Percentiles rank a stretch among this genome's conserved stretches.
phyloP scores from a whole-genome alignment of 2,888 invertebrate species.

The Cylindroiulus punctatus region DNA sequence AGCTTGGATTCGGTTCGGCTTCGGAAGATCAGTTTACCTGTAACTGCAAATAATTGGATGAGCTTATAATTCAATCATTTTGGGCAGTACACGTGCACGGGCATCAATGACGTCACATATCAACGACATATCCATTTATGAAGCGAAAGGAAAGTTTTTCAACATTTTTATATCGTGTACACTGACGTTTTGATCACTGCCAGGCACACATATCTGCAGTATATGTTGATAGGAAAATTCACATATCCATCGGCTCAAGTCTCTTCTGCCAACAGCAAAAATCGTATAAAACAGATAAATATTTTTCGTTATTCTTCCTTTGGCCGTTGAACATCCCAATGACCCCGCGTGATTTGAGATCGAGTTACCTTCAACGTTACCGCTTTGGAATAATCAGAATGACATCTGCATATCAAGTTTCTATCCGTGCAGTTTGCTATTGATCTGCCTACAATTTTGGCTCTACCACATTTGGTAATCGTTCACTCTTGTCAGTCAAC shows the following conservation, averaged over 20 bases:
- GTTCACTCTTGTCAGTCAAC: not conserved
- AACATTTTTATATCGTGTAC: not conserved
- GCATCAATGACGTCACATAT: conserved; percentile 15
- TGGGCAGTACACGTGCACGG: not conserved
- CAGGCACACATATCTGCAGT: not conserved
- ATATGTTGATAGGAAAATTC: not conserved
- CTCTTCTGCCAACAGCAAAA: not conserved
- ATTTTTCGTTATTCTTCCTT: not conserved
- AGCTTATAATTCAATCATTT: not conserved
- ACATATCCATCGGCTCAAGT: not conserved
- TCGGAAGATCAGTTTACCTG: not conserved
- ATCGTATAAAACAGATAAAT: not conserved
- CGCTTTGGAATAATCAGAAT: not conserved
- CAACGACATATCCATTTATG: not conserved
- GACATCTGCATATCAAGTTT: not conserved
- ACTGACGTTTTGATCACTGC: not conserved
- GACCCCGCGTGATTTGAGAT: not conserved
- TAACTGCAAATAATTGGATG: not conserved
- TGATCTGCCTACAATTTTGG: not conserved
- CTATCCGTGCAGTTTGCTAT: not conserved
- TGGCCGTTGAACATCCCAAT: not conserved
- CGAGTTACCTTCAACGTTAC: not conserved
- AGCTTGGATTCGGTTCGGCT: not conserved
- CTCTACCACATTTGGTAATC: not conserved
- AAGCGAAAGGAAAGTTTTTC: not conserved